Evolutionary conservation across 2,797 vertebrate species (phyloP).

Genomic region (Natrix natrix): DNA sequence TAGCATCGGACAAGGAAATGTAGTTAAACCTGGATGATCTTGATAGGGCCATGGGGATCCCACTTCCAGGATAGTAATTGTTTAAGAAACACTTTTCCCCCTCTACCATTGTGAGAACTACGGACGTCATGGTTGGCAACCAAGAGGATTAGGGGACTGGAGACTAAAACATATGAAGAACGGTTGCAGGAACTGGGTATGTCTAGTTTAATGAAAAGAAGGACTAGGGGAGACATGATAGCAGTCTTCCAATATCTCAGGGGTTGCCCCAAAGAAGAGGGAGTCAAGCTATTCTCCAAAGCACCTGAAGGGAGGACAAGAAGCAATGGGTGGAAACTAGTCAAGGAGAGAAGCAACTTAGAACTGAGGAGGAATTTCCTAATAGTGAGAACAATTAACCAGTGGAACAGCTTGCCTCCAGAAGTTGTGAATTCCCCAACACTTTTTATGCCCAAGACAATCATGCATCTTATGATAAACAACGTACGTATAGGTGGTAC

Average conservation of each 20-base stretch:
- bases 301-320: neutral
- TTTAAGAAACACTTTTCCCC: neutral
- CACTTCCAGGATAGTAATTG: neutral
- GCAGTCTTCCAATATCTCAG: neutral
- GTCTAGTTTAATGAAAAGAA: neutral
- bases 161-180: neutral
- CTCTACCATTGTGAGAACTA: neutral
- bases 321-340: neutral
- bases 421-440: too few species aligned
- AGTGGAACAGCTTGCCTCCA: neutral
- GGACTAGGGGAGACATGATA: neutral
- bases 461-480: too few species aligned
- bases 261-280: too few species aligned
- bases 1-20: neutral
- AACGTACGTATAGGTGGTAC: too few species aligned
- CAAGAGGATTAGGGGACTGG: neutral
- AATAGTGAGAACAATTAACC: neutral
- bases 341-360: neutral
- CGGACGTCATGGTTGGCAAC: neutral
- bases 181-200: accelerated
- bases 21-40: neutral
- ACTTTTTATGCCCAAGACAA: too few species aligned
- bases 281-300: neutral
- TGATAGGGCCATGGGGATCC: neutral
- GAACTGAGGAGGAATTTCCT: neutral